Percentiles rank a stretch among this genome's conserved stretches.
phyloP scores from a whole-genome alignment of 2,113 vertebrate genomes.

The Terrapene triunguis region DNA sequence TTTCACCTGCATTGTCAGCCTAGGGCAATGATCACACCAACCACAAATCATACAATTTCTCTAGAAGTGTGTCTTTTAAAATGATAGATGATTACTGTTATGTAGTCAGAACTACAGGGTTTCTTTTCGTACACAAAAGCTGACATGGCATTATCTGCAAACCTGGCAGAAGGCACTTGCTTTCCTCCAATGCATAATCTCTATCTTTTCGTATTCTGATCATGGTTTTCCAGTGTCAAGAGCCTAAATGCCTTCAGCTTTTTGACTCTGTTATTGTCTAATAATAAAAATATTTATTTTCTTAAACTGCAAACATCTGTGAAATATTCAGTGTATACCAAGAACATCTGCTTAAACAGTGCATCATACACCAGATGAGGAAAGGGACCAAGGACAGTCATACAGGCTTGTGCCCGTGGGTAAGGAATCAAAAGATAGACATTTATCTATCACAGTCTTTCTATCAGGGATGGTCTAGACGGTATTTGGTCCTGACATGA shows the following conservation, averaged over 20 bases:
- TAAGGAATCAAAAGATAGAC: background rate
- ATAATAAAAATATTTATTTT: background rate
- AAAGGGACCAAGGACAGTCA: background rate
- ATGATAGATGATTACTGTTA: background rate
- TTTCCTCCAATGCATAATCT: background rate
- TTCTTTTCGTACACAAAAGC: background rate
- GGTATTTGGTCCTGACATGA: no score
- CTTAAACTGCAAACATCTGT: slow-evolving; percentile 12
- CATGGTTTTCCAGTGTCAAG: slow-evolving; percentile 2
- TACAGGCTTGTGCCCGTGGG: background rate
- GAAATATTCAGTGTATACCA: background rate
- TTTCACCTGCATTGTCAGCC: background rate
- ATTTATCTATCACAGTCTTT: no score
- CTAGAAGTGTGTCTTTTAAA: background rate
- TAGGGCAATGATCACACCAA: background rate
- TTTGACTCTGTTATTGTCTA: background rate
- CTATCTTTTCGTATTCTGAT: background rate
- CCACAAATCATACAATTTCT: background rate
- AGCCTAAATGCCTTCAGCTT: background rate
- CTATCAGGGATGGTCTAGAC: no score
- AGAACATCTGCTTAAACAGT: slow-evolving; percentile 17
- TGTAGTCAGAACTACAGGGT: background rate
- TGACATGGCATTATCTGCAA: background rate
- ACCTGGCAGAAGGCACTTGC: background rate
- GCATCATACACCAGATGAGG: background rate